Base-by-base conservation (phyloP, 2,888 invertebrate species). In the Hydropsyche betteni region DNA sequence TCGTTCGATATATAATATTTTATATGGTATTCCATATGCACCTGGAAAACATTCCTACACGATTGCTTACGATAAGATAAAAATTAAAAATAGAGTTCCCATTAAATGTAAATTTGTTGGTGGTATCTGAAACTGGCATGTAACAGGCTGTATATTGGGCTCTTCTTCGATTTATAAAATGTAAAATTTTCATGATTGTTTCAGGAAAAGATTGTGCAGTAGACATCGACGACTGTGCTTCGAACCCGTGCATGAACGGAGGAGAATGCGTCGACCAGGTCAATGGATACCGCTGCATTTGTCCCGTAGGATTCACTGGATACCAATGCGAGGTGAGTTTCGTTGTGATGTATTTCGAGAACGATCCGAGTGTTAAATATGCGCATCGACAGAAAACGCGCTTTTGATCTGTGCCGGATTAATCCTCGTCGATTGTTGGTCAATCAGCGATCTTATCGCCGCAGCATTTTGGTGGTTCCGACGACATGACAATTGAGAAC, bases 181-280 rank as follows among this genome's bases (percentile, higher is more conserved):
- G 2, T 24, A 24, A 24, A 24, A 24, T 24, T 73, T 79, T 78
- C 2, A 24, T 24, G 24, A 2, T 24, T 24, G 2, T 83, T 83
- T 82, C 87, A 86, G 94, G 93, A 79, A 90, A 92, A 80, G 91
- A 94, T 81, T 97, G 96, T 85, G 93, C 93, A 82, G 92, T 91
- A 55, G 94, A 96, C 85, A 92, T 96, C 80, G 92, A 96, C 85
- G 96, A 96, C 84, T 97, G 97, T 86, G 92, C 91, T 80, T 91
- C 93, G 80, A 91, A 91, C 78, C 96, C 97, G 1, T 97, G 97
- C 85, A 91, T 91, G 82, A 93, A 97, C 85, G 96, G 95, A 69
- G 97, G 95, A 81, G 94, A 95, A 84, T 97, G 97, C 84, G 92
- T 94, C 55, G 95, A 97, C 84, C 89, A 93, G 84, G 91, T 94